Conservation (phyloP, 2,113 vertebrate genomes). For the Microtus richardsoni region DNA sequence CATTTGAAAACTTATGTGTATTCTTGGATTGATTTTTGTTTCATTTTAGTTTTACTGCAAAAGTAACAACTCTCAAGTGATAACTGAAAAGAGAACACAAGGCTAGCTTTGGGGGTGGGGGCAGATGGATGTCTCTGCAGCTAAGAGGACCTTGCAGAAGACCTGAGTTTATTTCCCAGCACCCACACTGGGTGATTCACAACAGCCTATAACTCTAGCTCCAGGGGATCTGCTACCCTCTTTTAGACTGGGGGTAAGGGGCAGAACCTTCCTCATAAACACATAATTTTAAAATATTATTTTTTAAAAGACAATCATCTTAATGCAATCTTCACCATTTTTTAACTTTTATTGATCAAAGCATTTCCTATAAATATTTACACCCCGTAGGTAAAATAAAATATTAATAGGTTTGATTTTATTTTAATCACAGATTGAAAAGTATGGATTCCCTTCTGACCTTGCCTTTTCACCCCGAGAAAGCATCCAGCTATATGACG, state of each 20-base stretch:
- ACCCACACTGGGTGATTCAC: no score
- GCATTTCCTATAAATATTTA: background rate
- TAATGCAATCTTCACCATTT: background rate
- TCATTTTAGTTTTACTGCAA: background rate
- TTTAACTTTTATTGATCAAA: background rate
- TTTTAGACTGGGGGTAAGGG: background rate
- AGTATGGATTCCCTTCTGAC: conserved; percentile 85
- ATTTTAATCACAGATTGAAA: conserved; percentile 83
- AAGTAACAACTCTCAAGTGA: background rate
- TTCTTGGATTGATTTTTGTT: background rate
- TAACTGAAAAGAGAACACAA: conserved; percentile 4
- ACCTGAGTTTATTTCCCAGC: background rate
- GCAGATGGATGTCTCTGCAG: no score
- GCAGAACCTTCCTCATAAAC: background rate
- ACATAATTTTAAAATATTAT: background rate
- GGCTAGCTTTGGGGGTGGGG: background rate
- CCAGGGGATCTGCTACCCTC: background rate
- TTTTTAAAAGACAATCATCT: background rate
- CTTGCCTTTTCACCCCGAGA: conserved; percentile 85
- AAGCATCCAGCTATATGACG: conserved; percentile 85
- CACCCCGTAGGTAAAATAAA: background rate
- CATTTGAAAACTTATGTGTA: background rate
- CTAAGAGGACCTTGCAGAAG: background rate
- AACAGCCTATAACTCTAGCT: background rate
- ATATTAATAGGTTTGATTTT: background rate